These are phyloP conservation scores for Cyclargus thomasi DNA, from an alignment of 1,140 invertebrate species.

Conservation along the genomic window DNA sequence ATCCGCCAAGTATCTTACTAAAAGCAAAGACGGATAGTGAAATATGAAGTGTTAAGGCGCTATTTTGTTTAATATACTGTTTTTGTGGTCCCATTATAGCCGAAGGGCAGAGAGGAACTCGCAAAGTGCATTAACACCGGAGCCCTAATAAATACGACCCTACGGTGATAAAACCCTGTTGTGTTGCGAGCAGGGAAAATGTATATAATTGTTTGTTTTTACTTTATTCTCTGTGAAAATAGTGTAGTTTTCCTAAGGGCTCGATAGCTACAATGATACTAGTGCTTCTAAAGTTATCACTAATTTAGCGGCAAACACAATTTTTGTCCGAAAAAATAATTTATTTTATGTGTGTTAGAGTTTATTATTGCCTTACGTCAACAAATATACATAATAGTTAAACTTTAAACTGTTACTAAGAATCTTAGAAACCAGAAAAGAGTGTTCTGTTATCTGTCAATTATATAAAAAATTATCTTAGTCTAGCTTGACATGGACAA, in stretches of 20 bases:
- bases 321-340: no score
- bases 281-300: no score
- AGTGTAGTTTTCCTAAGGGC: background rate
- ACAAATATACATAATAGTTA: no score
- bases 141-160: slow-evolving; percentile 40
- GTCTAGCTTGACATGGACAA: no score
- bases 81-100: slow-evolving; percentile 25
- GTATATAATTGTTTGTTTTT: slow-evolving; percentile 13
- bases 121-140: slow-evolving; percentile 52
- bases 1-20: slow-evolving; percentile 27
- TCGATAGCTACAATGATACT: no score
- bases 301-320: no score
- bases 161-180: slow-evolving; percentile 28
- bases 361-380: no score
- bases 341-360: no score
- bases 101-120: slow-evolving; percentile 33
- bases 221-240: background rate
- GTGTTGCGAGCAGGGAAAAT: slow-evolving; percentile 4
- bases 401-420: no score
- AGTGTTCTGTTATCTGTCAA: no score
- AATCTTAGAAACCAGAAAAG: no score
- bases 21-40: slow-evolving; percentile 14
- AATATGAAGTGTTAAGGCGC: background rate
- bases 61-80: slow-evolving; percentile 12
- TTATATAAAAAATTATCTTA: no score